Evolutionary conservation across 1,140 invertebrate genomes (phyloP), one percentile per base, ranked within the genome.

Genomic region (Odontomachus brunneus): DNA sequence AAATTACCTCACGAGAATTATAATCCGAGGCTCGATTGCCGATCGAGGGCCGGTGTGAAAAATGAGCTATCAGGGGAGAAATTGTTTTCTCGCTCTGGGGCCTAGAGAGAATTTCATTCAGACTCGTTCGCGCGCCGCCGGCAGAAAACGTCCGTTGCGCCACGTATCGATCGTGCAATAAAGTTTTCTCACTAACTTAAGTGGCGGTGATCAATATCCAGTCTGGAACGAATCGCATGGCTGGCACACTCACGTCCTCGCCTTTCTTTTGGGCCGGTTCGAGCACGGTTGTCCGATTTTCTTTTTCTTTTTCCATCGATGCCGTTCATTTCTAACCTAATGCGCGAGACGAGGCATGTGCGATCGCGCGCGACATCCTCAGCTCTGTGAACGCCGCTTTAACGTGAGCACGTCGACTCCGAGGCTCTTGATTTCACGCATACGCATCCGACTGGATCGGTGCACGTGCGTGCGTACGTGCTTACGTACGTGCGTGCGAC

Each of bases 371-470:
- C 38, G 38, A 44, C 9, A 11, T 44, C 69, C 57, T 69, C 63
- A 26, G 17, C 29, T 38, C 17, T 69, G 33, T 57, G 49, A 69
- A 78, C 63, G 51, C 69, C 75, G 51, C 75, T 78, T 69, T 55
- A 78, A 78, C 17, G 19, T n/a, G 69, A 44, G 65, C 65, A 48
- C 51, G 38, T 17, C 57, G 72, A 29, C 63, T 55, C 24, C 33
- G 65, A 55, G 63, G 75, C 33, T 69, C 75, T 80, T 80, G 75
- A 80, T 80, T 80, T 71, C 75, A 24, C 75, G 51, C 75, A 59
- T 15, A 80, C 65, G 75, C 65, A 48, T 48, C 22, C 63, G n/a
- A 51, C 59, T 51, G n/a, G 7, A 1, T n/a, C n/a, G n/a, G 53
- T 55, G 38, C 38, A 44, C 38, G 38, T 44, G 38, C 38, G 38